These are phyloP conservation scores for Piprites chloris DNA, from an alignment of 2,113 vertebrate species.

Conservation along the genomic window DNA sequence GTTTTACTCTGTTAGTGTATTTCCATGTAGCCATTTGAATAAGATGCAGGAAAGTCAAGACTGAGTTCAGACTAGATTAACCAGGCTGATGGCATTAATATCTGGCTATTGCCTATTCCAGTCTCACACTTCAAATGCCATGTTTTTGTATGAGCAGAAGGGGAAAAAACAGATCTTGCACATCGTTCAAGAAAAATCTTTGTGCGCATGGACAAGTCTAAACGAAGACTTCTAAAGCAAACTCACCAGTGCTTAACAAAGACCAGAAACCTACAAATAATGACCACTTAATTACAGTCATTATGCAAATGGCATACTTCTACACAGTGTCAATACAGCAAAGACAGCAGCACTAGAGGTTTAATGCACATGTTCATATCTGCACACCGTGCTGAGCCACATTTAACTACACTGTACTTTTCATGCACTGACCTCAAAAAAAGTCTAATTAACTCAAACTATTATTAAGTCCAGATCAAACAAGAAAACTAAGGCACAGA, in stretches of 20 bases:
- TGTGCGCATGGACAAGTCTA: not conserved
- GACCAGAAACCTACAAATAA: not conserved
- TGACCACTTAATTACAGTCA: not conserved
- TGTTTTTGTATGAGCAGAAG: not conserved
- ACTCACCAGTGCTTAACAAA: not conserved
- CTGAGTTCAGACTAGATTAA: not conserved
- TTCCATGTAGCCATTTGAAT: not conserved
- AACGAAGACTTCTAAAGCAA: not conserved
- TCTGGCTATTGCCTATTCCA: not conserved
- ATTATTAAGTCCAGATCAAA: not conserved
- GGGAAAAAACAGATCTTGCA: accelerated
- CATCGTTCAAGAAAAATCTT: not conserved
- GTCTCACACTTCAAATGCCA: not conserved
- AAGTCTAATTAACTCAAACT: not conserved
- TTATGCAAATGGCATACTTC: not conserved
- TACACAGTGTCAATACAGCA: not conserved
- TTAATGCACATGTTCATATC: accelerated
- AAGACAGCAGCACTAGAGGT: not conserved
- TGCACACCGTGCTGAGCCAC: not conserved
- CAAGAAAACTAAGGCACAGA: not conserved
- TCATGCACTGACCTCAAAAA: not conserved
- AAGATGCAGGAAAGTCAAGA: not conserved
- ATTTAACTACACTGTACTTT: not conserved
- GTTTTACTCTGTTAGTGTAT: not conserved
- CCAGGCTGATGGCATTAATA: not conserved